Evolutionary conservation across 1,140 invertebrate genomes (phyloP), one percentile per base, ranked within the genome.

Genomic region (Diprion similis): DNA sequence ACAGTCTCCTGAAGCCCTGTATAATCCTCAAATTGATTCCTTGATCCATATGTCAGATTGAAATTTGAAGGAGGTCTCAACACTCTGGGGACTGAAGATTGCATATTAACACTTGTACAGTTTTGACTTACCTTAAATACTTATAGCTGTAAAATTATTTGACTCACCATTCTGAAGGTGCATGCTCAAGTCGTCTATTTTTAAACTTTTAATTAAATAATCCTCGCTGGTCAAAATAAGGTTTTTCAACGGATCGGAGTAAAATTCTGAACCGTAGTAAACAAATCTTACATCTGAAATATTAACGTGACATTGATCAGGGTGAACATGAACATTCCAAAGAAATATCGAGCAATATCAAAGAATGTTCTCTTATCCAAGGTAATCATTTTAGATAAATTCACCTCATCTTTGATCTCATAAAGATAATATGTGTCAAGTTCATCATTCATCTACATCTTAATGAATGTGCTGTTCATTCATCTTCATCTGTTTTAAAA

Each of bases 11-110:
- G 68, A 10, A 78, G 78, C 72, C 70, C 74, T 48, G 83, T 70
- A 9, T 85, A 85, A 71, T 83, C 80, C 68, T 85, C 83, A 1
- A 80, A 66, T 72, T 83, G 77, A 46, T 78, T 71, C 48, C 69
- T 79, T 10, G 68, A 4, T 18, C 76, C 66, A n/a, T 18, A 37
- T 11, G 70, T 69, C 10, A 71, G 59, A 69, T 74, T 77, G 24
- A 46, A 9, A 68, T 72, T 73, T 67, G n/a, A 71, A 75, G 13
- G 7, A 8, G 80, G 80, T 48, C 78, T 79, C 48, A 85, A 64
- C 70, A 69, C 77, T 68, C 67, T 77, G 19, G 83, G 79, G 13
- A 84, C 81, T 80, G 72, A 75, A 68, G 8, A 45, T 8, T 68
- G 15, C 37, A 18, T 19, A 19, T 37, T 37, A 37, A 37, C 24